Evolutionary conservation across 2,797 vertebrate genomes (phyloP), one percentile per base, ranked within the genome.

Genomic region (Danio aesculapii): DNA sequence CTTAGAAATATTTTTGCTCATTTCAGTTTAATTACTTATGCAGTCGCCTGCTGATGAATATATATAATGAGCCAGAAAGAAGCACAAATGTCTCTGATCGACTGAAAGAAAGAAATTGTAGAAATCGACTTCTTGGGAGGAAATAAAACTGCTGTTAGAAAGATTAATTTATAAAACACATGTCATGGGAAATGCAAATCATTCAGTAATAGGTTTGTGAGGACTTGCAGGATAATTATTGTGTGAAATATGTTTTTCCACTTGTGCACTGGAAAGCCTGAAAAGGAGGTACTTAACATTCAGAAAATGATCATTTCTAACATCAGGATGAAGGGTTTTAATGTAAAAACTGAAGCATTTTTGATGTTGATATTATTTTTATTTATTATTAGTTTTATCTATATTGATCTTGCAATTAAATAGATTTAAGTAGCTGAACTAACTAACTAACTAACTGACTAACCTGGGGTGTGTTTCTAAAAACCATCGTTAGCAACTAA

Each of bases 11-110:
- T 81, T 91, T 30, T 89, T 87, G 81, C 88, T 86, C 49, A 81
- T 79, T 84, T 84, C 84, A 86, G 84, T 74, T 75, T 88, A 91
- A 93, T 92, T 90, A 90, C 83, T 30, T 78, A 83, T 64, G 67
- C 53, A 69, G 82, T 75, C 49, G 39, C 59, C 83, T 82, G 50
- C 81, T 83, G 74, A 82, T 88, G 75, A 90, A 88, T 88, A 85
- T 73, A 57, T 84, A 78, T 79, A 19, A 75, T 83, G 87, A 21
- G 70, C 21, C 73, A 78, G 84, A 79, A 64, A 70, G 79, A 79
- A 9, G 8, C 50, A 12, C 63, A 69, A 75, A 79, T 8, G 47
- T 1, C 3, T 77, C 62, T 74, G 83, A 86, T 82, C 70, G 16
- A 79, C 76, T 79, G 52, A 83, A 87, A 43, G 10, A 19, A 21